Conservation (phyloP, 2,113 vertebrate species). For the Bubalus kerabau region DNA sequence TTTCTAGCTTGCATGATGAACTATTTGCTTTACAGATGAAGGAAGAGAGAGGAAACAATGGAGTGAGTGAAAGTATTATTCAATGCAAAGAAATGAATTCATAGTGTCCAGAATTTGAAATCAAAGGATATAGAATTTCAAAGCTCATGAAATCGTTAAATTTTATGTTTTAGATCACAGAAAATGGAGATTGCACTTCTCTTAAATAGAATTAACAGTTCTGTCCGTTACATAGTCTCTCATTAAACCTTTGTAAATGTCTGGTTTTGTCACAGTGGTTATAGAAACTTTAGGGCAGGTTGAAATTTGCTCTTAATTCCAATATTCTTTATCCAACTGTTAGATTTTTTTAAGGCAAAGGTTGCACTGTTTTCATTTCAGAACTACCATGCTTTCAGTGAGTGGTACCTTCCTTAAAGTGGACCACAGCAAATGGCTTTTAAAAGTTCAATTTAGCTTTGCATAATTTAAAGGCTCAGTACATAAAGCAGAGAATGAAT, state of each 20-base stretch:
- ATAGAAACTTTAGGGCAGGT: neutral
- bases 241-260: neutral
- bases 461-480: neutral
- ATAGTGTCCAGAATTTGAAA: neutral
- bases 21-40: neutral
- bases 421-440: neutral
- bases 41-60: neutral
- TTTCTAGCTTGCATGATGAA: neutral
- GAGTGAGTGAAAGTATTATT: neutral
- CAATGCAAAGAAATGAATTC: neutral
- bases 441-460: neutral
- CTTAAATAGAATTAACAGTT: neutral
- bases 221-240: neutral
- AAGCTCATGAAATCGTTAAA: neutral
- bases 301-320: neutral
- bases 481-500: neutral
- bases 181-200: neutral
- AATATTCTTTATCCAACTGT: neutral
- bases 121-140: neutral
- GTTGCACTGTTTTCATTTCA: neutral
- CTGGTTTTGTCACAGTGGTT: neutral
- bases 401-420: neutral
- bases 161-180: neutral
- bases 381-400: neutral
- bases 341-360: neutral